Evolutionary conservation across 2,888 invertebrate genomes (phyloP), one percentile per base, ranked within the genome.

Genomic region (Dicycla oo): DNA sequence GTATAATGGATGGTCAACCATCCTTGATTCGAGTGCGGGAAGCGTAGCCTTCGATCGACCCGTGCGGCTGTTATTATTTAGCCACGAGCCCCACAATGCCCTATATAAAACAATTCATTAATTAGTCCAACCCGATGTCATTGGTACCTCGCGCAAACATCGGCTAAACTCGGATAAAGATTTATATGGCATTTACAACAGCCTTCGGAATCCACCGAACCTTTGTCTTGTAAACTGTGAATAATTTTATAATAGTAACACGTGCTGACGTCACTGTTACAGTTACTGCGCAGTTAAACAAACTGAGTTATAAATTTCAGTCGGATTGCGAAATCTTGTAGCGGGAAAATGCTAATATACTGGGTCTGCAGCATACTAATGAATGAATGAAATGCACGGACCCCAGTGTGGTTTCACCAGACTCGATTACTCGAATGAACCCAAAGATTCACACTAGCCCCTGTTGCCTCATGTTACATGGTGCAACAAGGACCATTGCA

Each of bases 211-310:
- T 79, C 60, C 64, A 63, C 61, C 73, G 56, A 73, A 79, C 78
- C 65, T 79, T 66, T 69, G 56, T 69, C 68, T 78, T 80, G 85
- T 88, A 88, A 89, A 86, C 87, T 83, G 89, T 88, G 83, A 87
- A 88, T 67, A 86, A 86, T 85, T 83, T 87, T 87, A 83, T 68
- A 88, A 73, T 81, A 86, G 77, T 81, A 67, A 70, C 61, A 83
- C 45, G 80, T 87, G 88, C 69, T 85, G 87, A 88, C 69, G 85
- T 82, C 75, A 60, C 79, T 78, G 53, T 64, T 64, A 58, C 86
- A 87, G 82, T 76, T 58, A 69, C 30, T 63, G 60, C 26, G 51
- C 66, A 63, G 73, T 65, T 70, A 68, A 66, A 57, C 40, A 61
- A 66, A 65, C 69, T 57, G 61, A 11, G 47, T 65, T 68, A 38